phyloP scores from a whole-genome alignment of 2,113 vertebrate species.

The Sarotherodon lohbergeri region DNA sequence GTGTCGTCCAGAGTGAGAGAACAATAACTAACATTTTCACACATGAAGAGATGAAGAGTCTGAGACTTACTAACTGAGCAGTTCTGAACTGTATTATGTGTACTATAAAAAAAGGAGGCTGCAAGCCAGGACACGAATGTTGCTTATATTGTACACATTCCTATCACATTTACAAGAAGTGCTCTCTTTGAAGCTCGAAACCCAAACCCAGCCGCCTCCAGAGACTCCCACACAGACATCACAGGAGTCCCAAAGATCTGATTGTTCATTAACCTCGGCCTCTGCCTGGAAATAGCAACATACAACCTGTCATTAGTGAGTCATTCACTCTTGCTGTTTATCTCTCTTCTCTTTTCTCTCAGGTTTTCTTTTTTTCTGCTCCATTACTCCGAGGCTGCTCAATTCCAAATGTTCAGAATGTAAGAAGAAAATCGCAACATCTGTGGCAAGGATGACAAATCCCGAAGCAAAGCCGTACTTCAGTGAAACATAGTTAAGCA shows the following conservation, averaged over 20 bases:
- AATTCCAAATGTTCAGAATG: background rate
- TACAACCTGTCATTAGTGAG: slow-evolving; percentile 9
- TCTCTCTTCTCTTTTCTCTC: background rate
- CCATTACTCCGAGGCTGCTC: background rate
- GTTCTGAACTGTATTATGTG: background rate
- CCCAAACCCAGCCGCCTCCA: background rate
- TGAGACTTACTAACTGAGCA: background rate
- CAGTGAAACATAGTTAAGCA: background rate
- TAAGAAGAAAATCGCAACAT: background rate
- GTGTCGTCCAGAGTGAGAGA: background rate
- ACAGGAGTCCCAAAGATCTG: slow-evolving; percentile 7
- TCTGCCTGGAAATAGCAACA: slow-evolving; percentile 6
- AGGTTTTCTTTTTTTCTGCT: background rate
- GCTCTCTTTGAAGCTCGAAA: slow-evolving; percentile 12
- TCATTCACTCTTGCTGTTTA: background rate
- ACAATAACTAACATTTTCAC: background rate
- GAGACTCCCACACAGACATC: slow-evolving; percentile 2
- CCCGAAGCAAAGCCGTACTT: background rate
- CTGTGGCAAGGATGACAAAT: background rate
- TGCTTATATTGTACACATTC: background rate
- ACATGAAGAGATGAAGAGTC: background rate
- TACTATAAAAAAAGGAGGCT: background rate
- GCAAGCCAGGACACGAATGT: background rate
- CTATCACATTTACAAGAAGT: background rate
- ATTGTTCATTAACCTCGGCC: slow-evolving; percentile 42